A percentile compares a stretch with the other conserved stretches of the same genome.
These are phyloP conservation scores for Pantala flavescens DNA, from an alignment of 1,140 invertebrate species.

Conservation along the genomic window DNA sequence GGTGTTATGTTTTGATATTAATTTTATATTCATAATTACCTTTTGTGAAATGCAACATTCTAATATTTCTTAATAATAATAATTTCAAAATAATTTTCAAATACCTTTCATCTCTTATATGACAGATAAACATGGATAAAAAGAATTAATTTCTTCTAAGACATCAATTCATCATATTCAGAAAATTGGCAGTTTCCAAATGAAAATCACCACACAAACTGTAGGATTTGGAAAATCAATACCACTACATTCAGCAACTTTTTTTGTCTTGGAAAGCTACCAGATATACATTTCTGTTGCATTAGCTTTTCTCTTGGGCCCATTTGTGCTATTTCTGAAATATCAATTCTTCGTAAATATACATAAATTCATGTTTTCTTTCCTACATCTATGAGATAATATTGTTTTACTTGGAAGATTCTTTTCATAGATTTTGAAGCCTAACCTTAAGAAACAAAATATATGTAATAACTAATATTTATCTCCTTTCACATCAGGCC, in stretches of 20 bases:
- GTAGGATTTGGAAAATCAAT: neutral
- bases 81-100: too few relatives aligned
- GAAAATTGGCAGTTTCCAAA: neutral
- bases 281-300: neutral
- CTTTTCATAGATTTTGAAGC: neutral
- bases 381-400: neutral
- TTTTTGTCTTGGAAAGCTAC: neutral
- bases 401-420: neutral
- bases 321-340: slow-evolving; percentile 3
- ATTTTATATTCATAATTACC: too few relatives aligned
- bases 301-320: neutral
- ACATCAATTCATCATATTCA: neutral
- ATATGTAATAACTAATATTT: neutral
- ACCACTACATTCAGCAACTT: neutral
- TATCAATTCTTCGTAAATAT: neutral
- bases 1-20: too few relatives aligned
- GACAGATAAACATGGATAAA: too few relatives aligned
- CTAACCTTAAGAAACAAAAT: neutral
- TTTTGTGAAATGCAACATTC: too few relatives aligned
- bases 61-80: too few relatives aligned
- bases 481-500: neutral
- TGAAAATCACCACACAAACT: neutral
- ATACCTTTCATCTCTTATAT: too few relatives aligned
- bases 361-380: neutral
- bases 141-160: too few relatives aligned